Base-by-base conservation (phyloP, 1,140 invertebrate genomes). In the Drosophila chauvacae region DNA sequence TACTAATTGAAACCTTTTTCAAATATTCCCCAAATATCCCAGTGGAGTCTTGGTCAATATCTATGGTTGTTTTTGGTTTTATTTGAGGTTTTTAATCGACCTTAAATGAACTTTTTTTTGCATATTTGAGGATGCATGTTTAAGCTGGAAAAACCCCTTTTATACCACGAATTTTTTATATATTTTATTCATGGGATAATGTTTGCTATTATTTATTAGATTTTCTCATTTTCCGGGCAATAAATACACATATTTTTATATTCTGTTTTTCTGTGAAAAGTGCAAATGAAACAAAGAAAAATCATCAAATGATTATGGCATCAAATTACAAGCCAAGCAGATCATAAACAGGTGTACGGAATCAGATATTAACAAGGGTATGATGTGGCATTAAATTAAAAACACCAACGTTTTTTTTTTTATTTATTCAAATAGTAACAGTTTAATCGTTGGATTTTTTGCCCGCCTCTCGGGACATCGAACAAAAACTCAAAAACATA, bases 401-500 rank as follows among this genome's bases (percentile, higher is more conserved):
- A 41, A 57, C 14, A 51, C 51, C 26, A 33, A 57, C 30, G 51
- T 7, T 39, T 13, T 20, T 7, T 16, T 11, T 14, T 41, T 41
- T n/a, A 39, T 41, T 41, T n/a, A 39, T n/a, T 7, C 13, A 26
- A 33, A 44, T 35, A 26, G 13, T 11, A 65, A 44, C 23, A n/a
- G 7, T 63, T 65, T 62, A 62, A 65, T 62, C 23, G 28, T 23
- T 11, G 14, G 0, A n/a, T 26, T 56, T 44, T 64, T 64, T 60
- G n/a, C 26, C 1, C 30, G 20, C 6, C 14, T 18, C n/a, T 20
- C 16, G 23, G 35, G 20, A 41, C 2, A 39, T n/a, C 10, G 16
- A 26, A 10, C 47, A 50, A 41, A 56, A 56, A 65, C 42, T 63
- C 26, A 48, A 51, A 39, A 44, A 39, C 14, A 30, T 60, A 60